phyloP scores from a whole-genome alignment of 2,113 vertebrate species.

The Burhinus oedicnemus region DNA sequence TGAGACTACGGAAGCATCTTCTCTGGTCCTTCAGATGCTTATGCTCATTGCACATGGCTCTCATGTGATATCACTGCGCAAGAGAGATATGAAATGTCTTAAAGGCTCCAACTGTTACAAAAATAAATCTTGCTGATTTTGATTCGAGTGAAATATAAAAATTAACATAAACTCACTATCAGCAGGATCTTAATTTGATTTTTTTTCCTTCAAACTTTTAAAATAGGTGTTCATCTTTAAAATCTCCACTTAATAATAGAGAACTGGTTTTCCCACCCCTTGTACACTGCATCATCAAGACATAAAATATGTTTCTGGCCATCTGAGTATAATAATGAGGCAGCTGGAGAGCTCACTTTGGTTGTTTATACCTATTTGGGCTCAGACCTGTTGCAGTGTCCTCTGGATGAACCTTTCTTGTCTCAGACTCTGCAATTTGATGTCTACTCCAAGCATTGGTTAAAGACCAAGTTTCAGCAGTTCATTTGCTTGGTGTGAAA shows the following conservation, averaged over 20 bases:
- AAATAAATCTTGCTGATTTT: slow-evolving; percentile 60
- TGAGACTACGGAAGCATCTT: not conserved
- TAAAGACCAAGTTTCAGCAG: slow-evolving; percentile 51
- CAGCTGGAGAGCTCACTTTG: slow-evolving; percentile 48
- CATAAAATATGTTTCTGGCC: slow-evolving; percentile 39
- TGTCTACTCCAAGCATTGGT: slow-evolving; percentile 54
- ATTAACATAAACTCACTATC: slow-evolving; percentile 43
- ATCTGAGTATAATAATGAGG: slow-evolving; percentile 62
- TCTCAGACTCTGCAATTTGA: slow-evolving; percentile 49
- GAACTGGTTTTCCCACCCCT: not conserved
- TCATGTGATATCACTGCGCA: not conserved
- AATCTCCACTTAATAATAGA: not conserved
- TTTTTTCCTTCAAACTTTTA: not conserved
- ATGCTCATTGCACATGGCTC: not conserved
- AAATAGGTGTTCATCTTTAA: not conserved
- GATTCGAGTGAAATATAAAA: not conserved
- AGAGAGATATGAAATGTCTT: not conserved
- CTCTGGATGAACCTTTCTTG: slow-evolving; percentile 43
- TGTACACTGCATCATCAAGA: not conserved
- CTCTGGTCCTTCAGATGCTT: not conserved
- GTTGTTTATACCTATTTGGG: slow-evolving; percentile 58
- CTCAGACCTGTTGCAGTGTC: slow-evolving; percentile 41
- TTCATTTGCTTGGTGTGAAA: slow-evolving; percentile 45
- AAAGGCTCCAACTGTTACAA: not conserved
- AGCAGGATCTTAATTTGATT: slow-evolving; percentile 36